Evolutionary conservation across 2,797 vertebrate species (phyloP), one percentile per base, ranked within the genome.

Genomic region (Adelosebastes latens): DNA sequence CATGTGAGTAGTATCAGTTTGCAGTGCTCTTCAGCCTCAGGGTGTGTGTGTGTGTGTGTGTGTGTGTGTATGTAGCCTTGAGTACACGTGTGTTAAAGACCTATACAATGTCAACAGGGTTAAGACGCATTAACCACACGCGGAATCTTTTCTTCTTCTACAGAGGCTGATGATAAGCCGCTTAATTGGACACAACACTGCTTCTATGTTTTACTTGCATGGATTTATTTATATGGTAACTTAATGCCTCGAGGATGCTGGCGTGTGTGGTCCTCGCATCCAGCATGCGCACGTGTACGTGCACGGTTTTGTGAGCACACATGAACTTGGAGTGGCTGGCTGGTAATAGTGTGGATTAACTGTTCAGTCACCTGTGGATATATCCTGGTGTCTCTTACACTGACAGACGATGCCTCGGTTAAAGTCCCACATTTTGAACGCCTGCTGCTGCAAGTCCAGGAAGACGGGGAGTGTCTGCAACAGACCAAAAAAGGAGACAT

Each of bases 1-100:
- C 62, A 75, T 70, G 70, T 64, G 59, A 70, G 52, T 32, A 3
- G 65, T 82, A 77, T 90, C 82, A 71, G 65, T 63, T 87, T 82
- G 56, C 83, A 55, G 78, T 70, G 22, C 62, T 74, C 68, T 63
- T 68, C 59, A 73, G 59, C 71, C 59, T 59, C 46, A 25, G 46
- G 14, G 13, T 72, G 39, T 75, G 42, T 60, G 36, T 8, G 52
- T 53, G n/a, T 55, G 52, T 55, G 52, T 74, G n/a, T 76, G 46
- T 49, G 55, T 60, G 18, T 60, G 27, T 73, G 25, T 58, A 13
- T 46, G 29, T 55, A 14, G 22, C 14, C 42, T 55, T 52, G 25
- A 68, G 53, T 52, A 49, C 49, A 39, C 9, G 2, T 69, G 46
- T 69, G 39, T 66, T 69, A 53, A 76, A 81, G 49, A 58, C 42